These are phyloP conservation scores for Lethrus apterus DNA, from an alignment of 1,140 invertebrate genomes.

Conservation along the genomic window DNA sequence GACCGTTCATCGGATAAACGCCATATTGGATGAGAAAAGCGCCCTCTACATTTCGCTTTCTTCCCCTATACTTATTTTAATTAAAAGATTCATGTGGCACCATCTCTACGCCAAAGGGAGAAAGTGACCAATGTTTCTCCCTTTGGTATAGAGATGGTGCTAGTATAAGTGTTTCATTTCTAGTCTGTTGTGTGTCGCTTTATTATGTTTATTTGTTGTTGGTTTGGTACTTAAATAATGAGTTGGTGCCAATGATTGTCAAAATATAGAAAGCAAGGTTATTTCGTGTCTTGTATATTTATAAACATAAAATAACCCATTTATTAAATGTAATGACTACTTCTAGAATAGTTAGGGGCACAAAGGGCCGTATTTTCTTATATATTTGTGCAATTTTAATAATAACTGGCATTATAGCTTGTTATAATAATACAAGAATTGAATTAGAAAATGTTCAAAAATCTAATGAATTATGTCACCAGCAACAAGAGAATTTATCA, in stretches of 20 bases:
- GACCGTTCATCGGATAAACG: no score
- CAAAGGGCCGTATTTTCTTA: constrained; percentile 44
- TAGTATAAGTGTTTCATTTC: no score
- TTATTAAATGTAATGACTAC: constrained; percentile 42
- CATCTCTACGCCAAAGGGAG: no score
- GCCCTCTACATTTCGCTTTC: no score
- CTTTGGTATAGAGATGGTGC: no score
- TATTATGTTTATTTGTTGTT: no score
- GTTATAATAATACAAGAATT: constrained; percentile 45
- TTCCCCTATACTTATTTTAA: no score
- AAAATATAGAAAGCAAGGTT: constrained; percentile 1
- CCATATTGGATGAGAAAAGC: no score
- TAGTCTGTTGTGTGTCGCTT: no score
- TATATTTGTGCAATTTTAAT: constrained; percentile 41
- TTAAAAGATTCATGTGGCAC: no score
- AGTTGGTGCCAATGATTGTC: not conserved
- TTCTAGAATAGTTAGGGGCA: constrained; percentile 45
- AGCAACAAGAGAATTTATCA: constrained; percentile 45
- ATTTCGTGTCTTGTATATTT: constrained; percentile 7
- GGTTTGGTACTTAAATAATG: no score
- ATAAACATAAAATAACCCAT: constrained; percentile 6
- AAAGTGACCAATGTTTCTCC: no score
- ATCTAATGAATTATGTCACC: constrained; percentile 40
- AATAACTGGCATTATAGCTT: constrained; percentile 43
- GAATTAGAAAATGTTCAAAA: constrained; percentile 45